Base-by-base conservation (phyloP, 2,797 vertebrate species). In the Calcarius lapponicus region DNA sequence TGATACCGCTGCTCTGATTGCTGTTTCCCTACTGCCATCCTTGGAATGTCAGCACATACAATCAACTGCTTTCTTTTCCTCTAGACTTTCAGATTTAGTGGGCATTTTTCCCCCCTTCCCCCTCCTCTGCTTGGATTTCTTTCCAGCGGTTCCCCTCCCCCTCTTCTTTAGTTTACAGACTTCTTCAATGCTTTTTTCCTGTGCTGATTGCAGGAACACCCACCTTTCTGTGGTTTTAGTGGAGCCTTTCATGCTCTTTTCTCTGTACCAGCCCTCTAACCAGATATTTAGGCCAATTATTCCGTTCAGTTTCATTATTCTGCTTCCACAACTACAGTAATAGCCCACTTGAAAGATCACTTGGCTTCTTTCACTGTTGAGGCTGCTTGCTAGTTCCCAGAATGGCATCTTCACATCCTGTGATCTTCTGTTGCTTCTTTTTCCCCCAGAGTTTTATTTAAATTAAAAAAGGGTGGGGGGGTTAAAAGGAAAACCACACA, bases 291-390 rank as follows among this genome's bases (percentile, higher is more conserved):
- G 87, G 96, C 91, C 91, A 96, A 80, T 96, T 91, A 95, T 93
- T 97, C 82, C 93, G 75, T 95, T 97, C 85, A 81, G 73, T 96
- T 97, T 97, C 88, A 95, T 96, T 97, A 94, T 95, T 95, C 90
- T 95, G 91, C 90, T 95, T 76, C 94, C 58, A 96, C 81, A 88
- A 90, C 86, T 92, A 80, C 80, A 78, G 80, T 95, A 93, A 96
- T 88, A 96, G 80, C 91, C 90, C 88, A 88, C 82, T 95, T 96
- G 92, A 97, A 97, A 95, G 93, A 97, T 96, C 96, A 91, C 79
- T 92, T 96, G 87, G 90, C 84, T 85, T 84, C 53, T 51, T 70
- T 93, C 71, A 92, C 84, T 95, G 86, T 95, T 93, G 92, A 95
- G 88, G 80, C 86, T 93, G 82, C 92, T 97, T 96, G 78, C 83